Evolutionary conservation across 2,113 vertebrate species (phyloP).

Genomic region (Hyaena hyaena): DNA sequence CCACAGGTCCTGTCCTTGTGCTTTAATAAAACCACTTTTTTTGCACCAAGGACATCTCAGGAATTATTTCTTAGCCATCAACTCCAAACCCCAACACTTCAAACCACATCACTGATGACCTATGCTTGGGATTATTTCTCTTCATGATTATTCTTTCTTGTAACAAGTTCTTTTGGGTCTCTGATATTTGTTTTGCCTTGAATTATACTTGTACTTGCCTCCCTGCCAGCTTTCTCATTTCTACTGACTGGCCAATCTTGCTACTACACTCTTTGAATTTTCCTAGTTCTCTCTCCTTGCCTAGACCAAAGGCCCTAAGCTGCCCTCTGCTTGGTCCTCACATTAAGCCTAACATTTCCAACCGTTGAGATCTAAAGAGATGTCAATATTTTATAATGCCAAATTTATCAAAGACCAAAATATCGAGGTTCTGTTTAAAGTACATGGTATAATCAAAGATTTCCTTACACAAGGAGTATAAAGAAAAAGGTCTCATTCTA

Average conservation of each 20-base stretch:
- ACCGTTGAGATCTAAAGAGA: neutral
- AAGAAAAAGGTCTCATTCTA: constrained; percentile 3
- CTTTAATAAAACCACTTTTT: too few relatives aligned
- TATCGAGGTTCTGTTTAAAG: neutral
- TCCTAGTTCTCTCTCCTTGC: neutral
- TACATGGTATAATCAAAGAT: neutral
- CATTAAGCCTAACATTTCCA: neutral
- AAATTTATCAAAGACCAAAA: constrained; percentile 29
- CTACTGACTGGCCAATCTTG: neutral
- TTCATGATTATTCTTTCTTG: neutral
- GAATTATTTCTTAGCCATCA: too few relatives aligned
- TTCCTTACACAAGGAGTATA: neutral
- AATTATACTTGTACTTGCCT: neutral
- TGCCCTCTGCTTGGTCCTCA: neutral
- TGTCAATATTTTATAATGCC: neutral
- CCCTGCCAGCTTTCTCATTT: neutral
- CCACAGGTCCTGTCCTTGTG: too few relatives aligned
- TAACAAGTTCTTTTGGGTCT: neutral
- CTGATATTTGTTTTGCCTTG: neutral
- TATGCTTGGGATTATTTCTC: neutral
- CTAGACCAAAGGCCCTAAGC: neutral
- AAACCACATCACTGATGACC: neutral
- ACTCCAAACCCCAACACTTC: too few relatives aligned
- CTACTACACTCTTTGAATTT: neutral
- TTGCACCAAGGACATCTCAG: too few relatives aligned